Conservation (phyloP, 1,140 invertebrate genomes). For the Macrotrachela quadricornifera region DNA sequence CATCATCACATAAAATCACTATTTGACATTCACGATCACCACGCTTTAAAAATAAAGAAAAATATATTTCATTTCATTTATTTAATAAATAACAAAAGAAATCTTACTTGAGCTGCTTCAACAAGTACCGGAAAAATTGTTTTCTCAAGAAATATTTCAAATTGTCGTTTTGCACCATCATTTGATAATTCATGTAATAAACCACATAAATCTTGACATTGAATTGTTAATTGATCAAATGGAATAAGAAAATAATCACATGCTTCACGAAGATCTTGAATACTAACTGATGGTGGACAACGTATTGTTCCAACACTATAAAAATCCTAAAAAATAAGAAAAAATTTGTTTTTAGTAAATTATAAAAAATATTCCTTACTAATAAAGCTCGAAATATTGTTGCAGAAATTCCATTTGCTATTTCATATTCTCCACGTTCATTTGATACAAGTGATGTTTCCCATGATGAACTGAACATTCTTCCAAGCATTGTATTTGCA, state of each 20-base stretch:
- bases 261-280: conserved; percentile 82
- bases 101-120: conserved; percentile 60
- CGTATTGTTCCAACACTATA: conserved; percentile 70
- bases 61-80: conserved; percentile 34
- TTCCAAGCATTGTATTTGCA: conserved; percentile 75
- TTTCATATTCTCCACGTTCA: conserved; percentile 82
- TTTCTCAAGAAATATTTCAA: conserved; percentile 82
- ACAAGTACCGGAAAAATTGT: conserved; percentile 88
- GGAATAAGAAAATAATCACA: conserved; percentile 95
- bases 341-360: background rate
- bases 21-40: conserved; percentile 46
- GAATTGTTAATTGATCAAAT: conserved; percentile 81
- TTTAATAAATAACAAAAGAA: conserved; percentile 18
- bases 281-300: conserved; percentile 58
- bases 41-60: conserved; percentile 16
- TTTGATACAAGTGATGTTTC: conserved; percentile 56
- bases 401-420: conserved; percentile 90
- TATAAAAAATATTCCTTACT: conserved; percentile 17
- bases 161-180: conserved; percentile 85
- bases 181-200: conserved; percentile 60
- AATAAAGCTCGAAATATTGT: conserved; percentile 81
- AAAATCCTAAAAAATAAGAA: conserved; percentile 44
- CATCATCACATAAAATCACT: conserved; percentile 79
- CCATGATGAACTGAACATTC: conserved; percentile 84
- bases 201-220: conserved; percentile 77